These are phyloP conservation scores for Phoenoteleia sp. DNA, from an alignment of 2,888 invertebrate species.

Conservation along the genomic window DNA sequence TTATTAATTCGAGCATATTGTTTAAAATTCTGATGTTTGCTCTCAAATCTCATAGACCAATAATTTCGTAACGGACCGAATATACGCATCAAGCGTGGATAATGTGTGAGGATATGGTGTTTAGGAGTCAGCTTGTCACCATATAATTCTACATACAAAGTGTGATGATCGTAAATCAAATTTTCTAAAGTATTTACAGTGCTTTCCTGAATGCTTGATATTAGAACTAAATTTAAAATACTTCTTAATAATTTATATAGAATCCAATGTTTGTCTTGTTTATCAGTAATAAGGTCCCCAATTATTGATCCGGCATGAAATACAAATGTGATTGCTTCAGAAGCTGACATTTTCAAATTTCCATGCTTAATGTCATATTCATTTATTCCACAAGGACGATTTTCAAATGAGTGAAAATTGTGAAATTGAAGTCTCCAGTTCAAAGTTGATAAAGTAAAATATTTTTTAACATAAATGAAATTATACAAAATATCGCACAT, in stretches of 20 bases:
- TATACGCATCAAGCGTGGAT: background rate
- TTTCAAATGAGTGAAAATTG: conserved; percentile 14
- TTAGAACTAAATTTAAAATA: background rate
- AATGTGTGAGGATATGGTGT: background rate
- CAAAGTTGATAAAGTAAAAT: conserved; percentile 2
- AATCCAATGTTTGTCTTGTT: background rate
- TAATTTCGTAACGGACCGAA: conserved; percentile 12
- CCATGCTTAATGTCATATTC: conserved; percentile 14
- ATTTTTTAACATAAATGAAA: conserved; percentile 15
- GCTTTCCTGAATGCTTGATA: background rate
- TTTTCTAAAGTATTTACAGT: background rate
- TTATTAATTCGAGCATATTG: background rate
- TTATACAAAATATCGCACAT: conserved; percentile 3
- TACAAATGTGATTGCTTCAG: conserved; percentile 12
- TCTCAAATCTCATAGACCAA: conserved; percentile 3
- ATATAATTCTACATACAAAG: background rate
- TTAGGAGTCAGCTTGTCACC: background rate
- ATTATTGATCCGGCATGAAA: conserved; percentile 13
- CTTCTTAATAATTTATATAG: background rate
- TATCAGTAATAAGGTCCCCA: background rate
- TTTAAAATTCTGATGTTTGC: background rate
- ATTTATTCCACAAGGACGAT: conserved; percentile 1
- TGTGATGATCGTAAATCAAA: conserved; percentile 9
- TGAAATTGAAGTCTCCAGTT: conserved; percentile 27
- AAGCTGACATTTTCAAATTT: conserved; percentile 12